Conservation (phyloP, 2,888 invertebrate genomes). For the Pheosia tremula region DNA sequence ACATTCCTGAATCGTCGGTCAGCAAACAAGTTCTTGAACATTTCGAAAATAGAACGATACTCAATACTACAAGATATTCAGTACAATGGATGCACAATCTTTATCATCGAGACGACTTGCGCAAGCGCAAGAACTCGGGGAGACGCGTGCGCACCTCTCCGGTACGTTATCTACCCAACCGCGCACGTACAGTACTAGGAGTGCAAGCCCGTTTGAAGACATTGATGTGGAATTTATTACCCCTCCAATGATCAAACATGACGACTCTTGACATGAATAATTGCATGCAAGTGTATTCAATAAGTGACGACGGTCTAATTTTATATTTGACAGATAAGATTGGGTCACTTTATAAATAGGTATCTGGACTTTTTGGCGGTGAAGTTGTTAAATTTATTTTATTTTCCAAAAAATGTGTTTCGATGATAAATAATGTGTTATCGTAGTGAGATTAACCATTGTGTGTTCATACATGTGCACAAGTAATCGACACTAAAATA, state of each 20-base stretch:
- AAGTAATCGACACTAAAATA: too few relatives aligned
- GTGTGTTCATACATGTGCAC: too few relatives aligned
- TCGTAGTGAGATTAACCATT: too few relatives aligned
- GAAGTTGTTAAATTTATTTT: too few relatives aligned
- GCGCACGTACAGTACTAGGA: constrained; percentile 7
- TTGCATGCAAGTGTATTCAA: background rate
- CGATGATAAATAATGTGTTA: too few relatives aligned
- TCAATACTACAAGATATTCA: too few relatives aligned
- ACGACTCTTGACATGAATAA: background rate
- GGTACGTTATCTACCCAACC: constrained; percentile 9
- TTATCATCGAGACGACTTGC: background rate
- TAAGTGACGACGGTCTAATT: background rate
- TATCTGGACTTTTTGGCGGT: too few relatives aligned
- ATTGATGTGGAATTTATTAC: background rate
- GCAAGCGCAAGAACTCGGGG: background rate
- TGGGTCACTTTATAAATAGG: too few relatives aligned
- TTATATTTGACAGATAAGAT: too few relatives aligned
- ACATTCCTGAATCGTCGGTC: background rate
- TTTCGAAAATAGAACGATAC: background rate
- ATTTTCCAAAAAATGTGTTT: too few relatives aligned
- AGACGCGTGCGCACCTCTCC: constrained; percentile 8
- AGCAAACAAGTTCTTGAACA: background rate
- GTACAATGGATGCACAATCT: background rate
- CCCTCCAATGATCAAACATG: background rate
- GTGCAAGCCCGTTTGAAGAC: background rate